Percentiles rank a stretch among this genome's conserved stretches.
Evolutionary conservation across 2,113 vertebrate species (phyloP).

Genomic region (Todiramphus chloris): DNA sequence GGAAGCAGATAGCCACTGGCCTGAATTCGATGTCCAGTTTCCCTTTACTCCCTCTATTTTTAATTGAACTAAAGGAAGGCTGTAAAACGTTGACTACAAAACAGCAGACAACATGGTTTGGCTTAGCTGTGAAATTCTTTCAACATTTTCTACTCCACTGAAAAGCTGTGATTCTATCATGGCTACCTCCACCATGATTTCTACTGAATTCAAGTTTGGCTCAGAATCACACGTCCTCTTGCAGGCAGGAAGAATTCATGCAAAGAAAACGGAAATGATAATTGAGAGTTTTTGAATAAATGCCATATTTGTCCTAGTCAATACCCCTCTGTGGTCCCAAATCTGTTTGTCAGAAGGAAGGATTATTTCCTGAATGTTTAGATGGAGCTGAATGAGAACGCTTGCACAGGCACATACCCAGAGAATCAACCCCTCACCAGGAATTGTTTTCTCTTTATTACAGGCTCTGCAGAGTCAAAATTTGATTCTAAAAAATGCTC

Average conservation of each 20-base stretch:
- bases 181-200: neutral
- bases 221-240: neutral
- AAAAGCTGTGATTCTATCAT: neutral
- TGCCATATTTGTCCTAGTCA: neutral
- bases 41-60: neutral
- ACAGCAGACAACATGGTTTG: neutral
- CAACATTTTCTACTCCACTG: neutral
- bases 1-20: neutral
- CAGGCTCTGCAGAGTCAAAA: neutral
- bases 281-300: neutral
- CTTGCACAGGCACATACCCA: accelerated
- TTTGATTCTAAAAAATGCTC: neutral
- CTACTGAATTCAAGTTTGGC: neutral
- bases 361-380: neutral
- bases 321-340: neutral
- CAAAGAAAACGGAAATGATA: constrained; percentile 1
- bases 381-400: accelerated
- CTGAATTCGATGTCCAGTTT: neutral
- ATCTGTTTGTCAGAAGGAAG: neutral
- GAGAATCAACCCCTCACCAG: neutral
- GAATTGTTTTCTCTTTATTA: neutral
- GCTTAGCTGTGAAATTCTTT: neutral
- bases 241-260: neutral
- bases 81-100: neutral
- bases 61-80: neutral